Conservation (phyloP, 2,797 vertebrate species). For the Crax fasciolata region DNA sequence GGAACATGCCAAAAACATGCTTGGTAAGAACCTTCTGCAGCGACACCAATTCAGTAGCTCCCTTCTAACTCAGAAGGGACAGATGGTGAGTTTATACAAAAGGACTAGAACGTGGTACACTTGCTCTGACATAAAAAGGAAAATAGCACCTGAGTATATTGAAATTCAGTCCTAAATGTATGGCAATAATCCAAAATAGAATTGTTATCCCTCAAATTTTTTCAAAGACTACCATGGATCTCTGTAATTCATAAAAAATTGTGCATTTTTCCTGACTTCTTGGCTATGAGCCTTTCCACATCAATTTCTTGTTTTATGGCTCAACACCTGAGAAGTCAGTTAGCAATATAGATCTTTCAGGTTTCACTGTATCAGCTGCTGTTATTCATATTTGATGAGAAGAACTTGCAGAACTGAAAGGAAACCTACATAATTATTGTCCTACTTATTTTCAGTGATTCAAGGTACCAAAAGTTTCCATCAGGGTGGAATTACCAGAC, state of each 20-base stretch:
- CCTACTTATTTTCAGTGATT: slow-evolving; percentile 10
- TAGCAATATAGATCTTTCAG: neutral
- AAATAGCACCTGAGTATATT: neutral
- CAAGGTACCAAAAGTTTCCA: slow-evolving; percentile 23
- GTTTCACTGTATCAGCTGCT: neutral
- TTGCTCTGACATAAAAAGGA: neutral
- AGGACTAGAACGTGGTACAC: neutral
- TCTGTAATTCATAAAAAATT: neutral
- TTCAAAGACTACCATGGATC: neutral
- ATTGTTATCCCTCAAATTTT: neutral
- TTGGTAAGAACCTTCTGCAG: neutral
- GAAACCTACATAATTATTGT: neutral
- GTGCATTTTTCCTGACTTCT: neutral
- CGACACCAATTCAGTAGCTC: neutral
- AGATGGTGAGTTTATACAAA: neutral
- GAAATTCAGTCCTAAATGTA: neutral
- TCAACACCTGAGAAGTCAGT: neutral
- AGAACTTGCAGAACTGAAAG: neutral
- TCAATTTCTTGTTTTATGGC: neutral
- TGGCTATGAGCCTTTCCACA: neutral
- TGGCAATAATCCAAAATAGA: accelerated
- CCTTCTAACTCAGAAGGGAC: neutral
- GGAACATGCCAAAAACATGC: neutral
- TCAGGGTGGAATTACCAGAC: slow-evolving; percentile 28
- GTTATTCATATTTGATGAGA: neutral